Evolutionary conservation across 2,797 vertebrate species (phyloP).

Genomic region (Hozukius guyotensis): DNA sequence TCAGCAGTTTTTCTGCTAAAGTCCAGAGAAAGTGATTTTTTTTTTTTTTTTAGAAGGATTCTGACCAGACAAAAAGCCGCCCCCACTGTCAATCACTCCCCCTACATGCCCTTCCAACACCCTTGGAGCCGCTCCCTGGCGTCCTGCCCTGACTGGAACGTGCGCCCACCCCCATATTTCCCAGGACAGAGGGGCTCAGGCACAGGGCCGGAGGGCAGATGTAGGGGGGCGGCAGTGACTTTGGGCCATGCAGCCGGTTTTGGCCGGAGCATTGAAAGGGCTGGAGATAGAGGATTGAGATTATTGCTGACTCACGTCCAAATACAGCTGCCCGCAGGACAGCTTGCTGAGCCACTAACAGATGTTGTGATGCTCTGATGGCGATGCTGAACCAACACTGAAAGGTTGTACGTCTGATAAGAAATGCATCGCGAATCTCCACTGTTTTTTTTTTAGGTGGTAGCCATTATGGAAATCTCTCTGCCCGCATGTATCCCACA

Average conservation of each 20-base stretch:
- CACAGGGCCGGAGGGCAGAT: constrained; percentile 46
- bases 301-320: constrained; percentile 56
- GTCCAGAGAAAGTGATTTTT: not conserved
- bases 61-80: not conserved
- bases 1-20: not conserved
- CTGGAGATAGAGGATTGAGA: constrained; percentile 27
- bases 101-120: constrained; percentile 57
- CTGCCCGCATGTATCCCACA: not conserved
- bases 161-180: constrained; percentile 37
- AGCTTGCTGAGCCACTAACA: constrained; percentile 42
- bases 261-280: constrained; percentile 34
- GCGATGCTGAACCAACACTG: not conserved
- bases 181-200: constrained; percentile 6
- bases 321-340: constrained; percentile 36
- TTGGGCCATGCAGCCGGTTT: constrained; percentile 43
- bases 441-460: not conserved
- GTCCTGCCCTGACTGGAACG: constrained; percentile 18
- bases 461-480: not conserved
- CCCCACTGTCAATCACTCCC: not conserved
- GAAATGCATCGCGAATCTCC: not conserved
- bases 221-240: constrained; percentile 63
- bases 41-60: not conserved
- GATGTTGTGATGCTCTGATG: constrained; percentile 42
- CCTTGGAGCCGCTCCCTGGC: constrained; percentile 35
- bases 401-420: constrained; percentile 23